A percentile compares a stretch with the other conserved stretches of the same genome.
Evolutionary conservation across 2,888 invertebrate genomes (phyloP).

Genomic region (Meliscaeva auricollis): DNA sequence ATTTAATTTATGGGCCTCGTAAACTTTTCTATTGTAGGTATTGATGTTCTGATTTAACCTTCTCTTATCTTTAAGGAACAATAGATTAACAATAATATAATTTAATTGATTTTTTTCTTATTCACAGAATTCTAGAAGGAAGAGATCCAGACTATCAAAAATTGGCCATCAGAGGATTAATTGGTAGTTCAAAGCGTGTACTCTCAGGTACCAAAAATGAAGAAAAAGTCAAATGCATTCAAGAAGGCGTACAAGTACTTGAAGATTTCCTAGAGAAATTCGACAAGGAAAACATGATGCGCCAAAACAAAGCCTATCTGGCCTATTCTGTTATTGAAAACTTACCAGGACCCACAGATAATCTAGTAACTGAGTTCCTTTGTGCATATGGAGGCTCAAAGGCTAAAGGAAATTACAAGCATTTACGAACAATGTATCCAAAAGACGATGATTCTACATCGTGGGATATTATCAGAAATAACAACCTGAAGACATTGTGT

Average conservation of each 20-base stretch:
- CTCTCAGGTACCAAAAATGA: conserved; percentile 91
- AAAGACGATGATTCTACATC: conserved; percentile 86
- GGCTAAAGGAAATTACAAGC: conserved; percentile 87
- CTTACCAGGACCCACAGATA: conserved; percentile 86
- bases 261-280: conserved; percentile 91
- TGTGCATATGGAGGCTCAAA: conserved; percentile 89
- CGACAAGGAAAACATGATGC: conserved; percentile 87
- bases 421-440: conserved; percentile 87
- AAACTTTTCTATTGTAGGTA: too few relatives aligned
- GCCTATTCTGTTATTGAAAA: conserved; percentile 86
- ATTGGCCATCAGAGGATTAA: conserved; percentile 89
- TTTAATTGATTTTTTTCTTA: conserved; percentile 9
- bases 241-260: conserved; percentile 89
- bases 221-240: conserved; percentile 90
- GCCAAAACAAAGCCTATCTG: conserved; percentile 89
- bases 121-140: conserved; percentile 86
- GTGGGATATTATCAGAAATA: conserved; percentile 91
- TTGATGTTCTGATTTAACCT: too few relatives aligned
- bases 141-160: conserved; percentile 92
- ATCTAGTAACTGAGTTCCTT: conserved; percentile 86
- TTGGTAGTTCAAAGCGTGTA: conserved; percentile 89
- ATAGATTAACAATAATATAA: background rate
- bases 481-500: conserved; percentile 86
- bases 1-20: too few relatives aligned
- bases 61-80: too few relatives aligned